These are phyloP conservation scores for Spatulosminthurus flaviceps DNA, from an alignment of 2,888 invertebrate genomes.

Conservation along the genomic window DNA sequence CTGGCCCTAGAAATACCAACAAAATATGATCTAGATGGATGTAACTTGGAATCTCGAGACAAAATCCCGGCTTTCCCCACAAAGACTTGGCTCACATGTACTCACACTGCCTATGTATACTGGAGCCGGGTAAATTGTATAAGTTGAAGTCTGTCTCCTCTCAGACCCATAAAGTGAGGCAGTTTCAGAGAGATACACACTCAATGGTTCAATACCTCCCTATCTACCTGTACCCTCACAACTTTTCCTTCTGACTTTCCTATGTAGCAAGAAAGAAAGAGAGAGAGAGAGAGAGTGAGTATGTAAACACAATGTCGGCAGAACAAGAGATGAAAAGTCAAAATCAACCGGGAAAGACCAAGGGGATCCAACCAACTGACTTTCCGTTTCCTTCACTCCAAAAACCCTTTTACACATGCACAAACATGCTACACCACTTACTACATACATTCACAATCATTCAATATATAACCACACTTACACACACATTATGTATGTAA, in stretches of 20 bases:
- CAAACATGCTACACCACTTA: not conserved
- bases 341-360: conserved; percentile 16
- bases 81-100: not conserved
- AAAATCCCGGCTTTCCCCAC: conserved; percentile 32
- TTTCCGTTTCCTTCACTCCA: conserved; percentile 11
- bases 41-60: conserved; percentile 35
- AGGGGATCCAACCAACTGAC: conserved; percentile 5
- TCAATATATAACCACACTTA: too few species aligned
- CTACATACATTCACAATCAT: too few species aligned
- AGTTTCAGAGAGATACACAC: not conserved
- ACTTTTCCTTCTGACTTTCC: not conserved
- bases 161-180: not conserved
- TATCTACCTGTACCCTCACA: not conserved
- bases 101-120: too few species aligned
- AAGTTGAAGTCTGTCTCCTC: not conserved
- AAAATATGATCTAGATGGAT: conserved; percentile 27
- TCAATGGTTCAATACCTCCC: conserved; percentile 1
- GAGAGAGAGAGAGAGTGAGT: too few species aligned
- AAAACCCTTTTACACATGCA: not conserved
- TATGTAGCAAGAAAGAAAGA: too few species aligned
- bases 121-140: too few species aligned
- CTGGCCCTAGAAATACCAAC: not conserved
- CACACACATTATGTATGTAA: too few species aligned
- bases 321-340: conserved; percentile 5
- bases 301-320: not conserved